A percentile compares a stretch with the other conserved stretches of the same genome.
Evolutionary conservation across 1,140 invertebrate genomes (phyloP).

Genomic region (Drosophila subobscura): DNA sequence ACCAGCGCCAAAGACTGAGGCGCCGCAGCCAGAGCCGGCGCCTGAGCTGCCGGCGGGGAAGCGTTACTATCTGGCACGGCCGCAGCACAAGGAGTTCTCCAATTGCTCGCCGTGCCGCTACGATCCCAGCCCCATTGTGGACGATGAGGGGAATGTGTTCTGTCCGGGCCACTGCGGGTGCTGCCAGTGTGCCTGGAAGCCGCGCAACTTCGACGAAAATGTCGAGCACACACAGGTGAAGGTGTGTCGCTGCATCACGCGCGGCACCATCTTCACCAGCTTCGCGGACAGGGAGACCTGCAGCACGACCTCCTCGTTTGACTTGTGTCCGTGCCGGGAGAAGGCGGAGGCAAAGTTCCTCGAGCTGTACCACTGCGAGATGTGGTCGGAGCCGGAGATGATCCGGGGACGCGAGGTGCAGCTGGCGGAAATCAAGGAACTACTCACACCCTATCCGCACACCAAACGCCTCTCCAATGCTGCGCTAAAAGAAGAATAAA

Average conservation of each 20-base stretch:
- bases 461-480: no score
- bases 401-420: slow-evolving; percentile 49
- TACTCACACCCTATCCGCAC: slow-evolving; percentile 5
- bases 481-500: slow-evolving; percentile 21
- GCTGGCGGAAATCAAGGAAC: slow-evolving; percentile 53
- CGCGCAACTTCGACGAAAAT: slow-evolving; percentile 31
- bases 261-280: slow-evolving; percentile 63
- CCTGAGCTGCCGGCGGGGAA: not conserved
- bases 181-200: slow-evolving; percentile 71
- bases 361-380: slow-evolving; percentile 62
- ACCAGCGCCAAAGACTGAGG: not conserved
- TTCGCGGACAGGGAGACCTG: slow-evolving; percentile 53
- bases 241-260: slow-evolving; percentile 68
- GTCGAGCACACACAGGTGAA: slow-evolving; percentile 62
- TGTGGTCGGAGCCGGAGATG: slow-evolving; percentile 46
- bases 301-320: slow-evolving; percentile 71
- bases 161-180: slow-evolving; percentile 79
- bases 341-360: slow-evolving; percentile 75
- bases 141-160: slow-evolving; percentile 71
- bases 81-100: slow-evolving; percentile 71
- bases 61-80: slow-evolving; percentile 57
- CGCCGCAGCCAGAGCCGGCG: not conserved
- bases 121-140: slow-evolving; percentile 72
- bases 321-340: slow-evolving; percentile 77
- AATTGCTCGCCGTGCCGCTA: slow-evolving; percentile 73